These are phyloP conservation scores for Stomatorhinus ivindoensis DNA, from an alignment of 2,113 vertebrate species.

Conservation along the genomic window DNA sequence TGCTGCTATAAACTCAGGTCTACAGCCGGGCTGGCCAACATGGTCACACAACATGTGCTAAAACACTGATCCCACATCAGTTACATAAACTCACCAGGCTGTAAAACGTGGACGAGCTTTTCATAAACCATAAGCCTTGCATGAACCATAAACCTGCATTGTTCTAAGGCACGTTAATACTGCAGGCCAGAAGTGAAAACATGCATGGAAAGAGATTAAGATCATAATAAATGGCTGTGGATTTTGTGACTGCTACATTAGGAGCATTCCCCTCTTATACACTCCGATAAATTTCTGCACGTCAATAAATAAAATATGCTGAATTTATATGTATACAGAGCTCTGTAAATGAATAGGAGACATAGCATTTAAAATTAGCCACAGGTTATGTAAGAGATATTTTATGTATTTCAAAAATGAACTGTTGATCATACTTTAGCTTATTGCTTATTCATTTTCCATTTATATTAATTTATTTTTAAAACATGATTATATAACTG, in stretches of 20 bases:
- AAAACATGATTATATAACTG: neutral
- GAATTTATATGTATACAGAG: neutral
- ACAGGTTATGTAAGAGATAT: neutral
- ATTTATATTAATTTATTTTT: neutral
- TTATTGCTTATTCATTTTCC: neutral
- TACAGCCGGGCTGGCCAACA: slow-evolving; percentile 70
- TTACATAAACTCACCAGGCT: neutral
- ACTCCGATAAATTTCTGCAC: neutral
- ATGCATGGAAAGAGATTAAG: neutral
- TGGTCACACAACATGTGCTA: neutral
- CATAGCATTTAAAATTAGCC: neutral
- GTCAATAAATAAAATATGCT: neutral
- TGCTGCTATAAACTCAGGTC: slow-evolving; percentile 80
- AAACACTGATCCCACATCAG: neutral
- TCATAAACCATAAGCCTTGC: neutral
- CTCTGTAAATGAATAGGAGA: neutral
- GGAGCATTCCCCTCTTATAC: neutral
- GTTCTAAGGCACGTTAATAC: neutral
- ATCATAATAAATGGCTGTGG: neutral
- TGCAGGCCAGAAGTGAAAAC: neutral
- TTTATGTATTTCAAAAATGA: neutral
- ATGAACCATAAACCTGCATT: neutral
- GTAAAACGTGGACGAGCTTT: neutral
- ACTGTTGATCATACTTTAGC: no score
- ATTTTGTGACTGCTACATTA: neutral